A percentile compares a stretch with the other conserved stretches of the same genome.
These are phyloP conservation scores for Calliphora vicina DNA, from an alignment of 1,140 invertebrate species.

Conservation along the genomic window DNA sequence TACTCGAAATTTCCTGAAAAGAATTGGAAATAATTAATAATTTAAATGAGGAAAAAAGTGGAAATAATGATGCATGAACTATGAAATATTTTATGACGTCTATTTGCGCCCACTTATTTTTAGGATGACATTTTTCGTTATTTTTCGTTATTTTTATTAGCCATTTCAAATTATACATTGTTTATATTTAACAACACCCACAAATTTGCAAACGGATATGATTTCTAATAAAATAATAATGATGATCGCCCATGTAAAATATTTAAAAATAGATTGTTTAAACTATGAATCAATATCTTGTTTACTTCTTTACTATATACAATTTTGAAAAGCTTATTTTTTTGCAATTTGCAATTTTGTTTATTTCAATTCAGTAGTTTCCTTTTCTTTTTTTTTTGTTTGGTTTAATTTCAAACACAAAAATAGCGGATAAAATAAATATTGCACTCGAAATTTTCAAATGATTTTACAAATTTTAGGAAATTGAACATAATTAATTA, in stretches of 20 bases:
- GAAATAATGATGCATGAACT: neutral
- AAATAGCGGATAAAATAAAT: neutral
- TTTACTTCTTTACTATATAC: neutral
- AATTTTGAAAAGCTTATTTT: neutral
- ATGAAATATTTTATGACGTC: neutral
- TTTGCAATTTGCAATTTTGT: neutral
- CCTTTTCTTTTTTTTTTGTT: no score
- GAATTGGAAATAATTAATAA: conserved; percentile 11
- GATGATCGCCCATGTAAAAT: neutral
- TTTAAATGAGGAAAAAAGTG: neutral
- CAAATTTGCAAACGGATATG: neutral
- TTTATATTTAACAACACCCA: neutral
- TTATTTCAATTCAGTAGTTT: no score
- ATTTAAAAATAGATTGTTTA: neutral
- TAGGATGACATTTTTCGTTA: neutral
- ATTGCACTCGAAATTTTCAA: neutral
- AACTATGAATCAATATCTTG: neutral
- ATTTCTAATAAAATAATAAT: neutral
- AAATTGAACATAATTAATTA: neutral
- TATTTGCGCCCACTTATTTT: neutral
- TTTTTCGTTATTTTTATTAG: neutral
- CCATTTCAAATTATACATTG: neutral
- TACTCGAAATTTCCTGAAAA: conserved; percentile 74
- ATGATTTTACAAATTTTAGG: neutral
- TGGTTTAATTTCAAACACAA: neutral